phyloP scores from a whole-genome alignment of 2,888 invertebrate species.

The Euproctis similis region DNA sequence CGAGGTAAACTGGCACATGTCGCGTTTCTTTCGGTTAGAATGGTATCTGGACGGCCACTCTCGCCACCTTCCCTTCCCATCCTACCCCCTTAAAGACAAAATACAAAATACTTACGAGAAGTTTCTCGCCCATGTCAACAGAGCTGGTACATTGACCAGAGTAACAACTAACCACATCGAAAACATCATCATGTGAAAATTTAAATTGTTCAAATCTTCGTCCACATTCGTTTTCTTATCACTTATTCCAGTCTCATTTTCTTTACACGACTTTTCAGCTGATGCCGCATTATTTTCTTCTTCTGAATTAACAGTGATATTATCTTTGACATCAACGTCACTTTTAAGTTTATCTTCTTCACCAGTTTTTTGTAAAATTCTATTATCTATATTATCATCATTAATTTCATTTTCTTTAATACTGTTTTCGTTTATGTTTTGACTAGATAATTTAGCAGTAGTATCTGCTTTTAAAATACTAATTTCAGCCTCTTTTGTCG shows the following conservation, averaged over 20 bases:
- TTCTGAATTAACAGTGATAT: not conserved
- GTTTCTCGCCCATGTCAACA: slow-evolving; percentile 87
- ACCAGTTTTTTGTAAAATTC: too few species aligned
- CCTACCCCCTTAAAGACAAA: not conserved
- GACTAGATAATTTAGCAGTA: slow-evolving; percentile 5
- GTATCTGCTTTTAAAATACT: slow-evolving; percentile 10
- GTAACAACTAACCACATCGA: slow-evolving; percentile 80
- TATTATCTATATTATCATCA: not conserved
- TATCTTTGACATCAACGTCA: not conserved
- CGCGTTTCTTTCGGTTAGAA: too few species aligned
- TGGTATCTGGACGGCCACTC: too few species aligned
- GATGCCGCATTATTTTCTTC: not conserved
- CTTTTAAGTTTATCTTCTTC: not conserved
- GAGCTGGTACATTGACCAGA: slow-evolving; percentile 81
- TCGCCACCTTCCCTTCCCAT: not conserved
- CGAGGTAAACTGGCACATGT: too few species aligned
- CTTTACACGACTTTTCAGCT: not conserved
- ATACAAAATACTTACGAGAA: slow-evolving; percentile 77
- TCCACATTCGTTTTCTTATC: slow-evolving; percentile 20
- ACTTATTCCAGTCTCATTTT: not conserved
- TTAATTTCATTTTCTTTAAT: slow-evolving; percentile 2
- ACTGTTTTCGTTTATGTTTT: slow-evolving; percentile 1
- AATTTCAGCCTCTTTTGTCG: slow-evolving; percentile 18
- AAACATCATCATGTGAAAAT: slow-evolving; percentile 85
- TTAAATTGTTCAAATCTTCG: slow-evolving; percentile 68